Base-by-base conservation (phyloP, 2,888 invertebrate species). In the Gibbula magus region DNA sequence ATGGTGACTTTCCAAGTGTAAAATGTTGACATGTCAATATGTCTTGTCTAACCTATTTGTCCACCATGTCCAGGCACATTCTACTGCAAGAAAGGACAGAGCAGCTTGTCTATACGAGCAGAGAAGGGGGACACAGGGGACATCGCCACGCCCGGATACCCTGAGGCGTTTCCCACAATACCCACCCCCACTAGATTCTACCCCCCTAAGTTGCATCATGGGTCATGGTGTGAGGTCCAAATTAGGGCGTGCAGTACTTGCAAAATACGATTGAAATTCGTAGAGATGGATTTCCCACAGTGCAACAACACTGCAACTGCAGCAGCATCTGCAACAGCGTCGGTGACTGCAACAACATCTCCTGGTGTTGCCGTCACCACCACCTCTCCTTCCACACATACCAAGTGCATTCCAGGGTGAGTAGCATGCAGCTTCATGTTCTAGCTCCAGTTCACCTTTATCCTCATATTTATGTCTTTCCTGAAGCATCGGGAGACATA, bases 221-320 rank as follows among this genome's bases (percentile, higher is more conserved):
- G 89, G 13, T 85, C 86, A 32, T 85, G 87, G 79, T 91, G 91
- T 80, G 87, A 90, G 45, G 86, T 90, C 35, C 86, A 86, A 39
- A 86, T 91, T 16, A 86, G 86, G 35, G 88, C 88, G 22, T 91
- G 91, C 77, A 86, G 88, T 82, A 89, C 88, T n/a, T 91, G 91
- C 83, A 87, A 85, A 80, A 84, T 91, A 52, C 81, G 86, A 35
- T 77, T 91, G 18, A 85, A 84, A 32, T 86, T 90, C 70, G 82
- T 85, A 20, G 86, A 88, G 54, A 75, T 91, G 4, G 80, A 82
- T 54, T 88, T 90, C 66, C 89, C 89, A 13, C 78, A 79, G 20
- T 91, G 91, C 77, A 81, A 54, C 22, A 54, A 79, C 35, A 76
- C 22, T 25, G 66, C 22, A 25, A 45, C 45, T 45, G 45, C 45